Evolutionary conservation across 2,888 invertebrate species (phyloP), one percentile per base, ranked within the genome.

Genomic region (Tortricodes alternella): DNA sequence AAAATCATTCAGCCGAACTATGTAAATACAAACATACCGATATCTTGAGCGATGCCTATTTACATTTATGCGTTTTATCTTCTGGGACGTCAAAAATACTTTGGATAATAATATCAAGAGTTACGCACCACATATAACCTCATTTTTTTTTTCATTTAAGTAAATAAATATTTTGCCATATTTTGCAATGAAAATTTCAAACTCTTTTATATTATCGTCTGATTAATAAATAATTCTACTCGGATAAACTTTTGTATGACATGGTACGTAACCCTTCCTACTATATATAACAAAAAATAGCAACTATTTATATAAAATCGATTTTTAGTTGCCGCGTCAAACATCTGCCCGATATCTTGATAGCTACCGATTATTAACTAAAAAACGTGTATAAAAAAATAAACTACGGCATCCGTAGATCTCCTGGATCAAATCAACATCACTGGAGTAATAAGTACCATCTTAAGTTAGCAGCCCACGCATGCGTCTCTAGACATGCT

Each of bases 381-480:
- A 58, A 65, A 58, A 58, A 61, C 62, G 56, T 58, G 39, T 58
- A 64, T 65, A 65, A 52, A 66, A 69, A 67, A 64, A 71, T 64
- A 64, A n/a, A 68, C 66, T 67, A 69, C 49, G 32, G 49, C 58
- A 58, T 41, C 15, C 52, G 58, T 61, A 63, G 66, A 62, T 67
- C 68, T 9, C 66, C 68, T 27, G 69, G 67, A 63, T 39, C 34
- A 41, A 50, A 44, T 46, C 38, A 46, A 52, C 55, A 71, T 77
- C 81, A 83, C 83, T 81, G 83, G 83, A 77, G 76, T 70, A 71
- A 49, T 83, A 83, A 84, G 84, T 84, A 84, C 84, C 51, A 65
- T 61, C 67, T 76, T 83, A 83, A 83, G 83, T 83, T 80, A 83
- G 84, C 83, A 81, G 82, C 82, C 83, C 77, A 57, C 15, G 24